A percentile compares a stretch with the other conserved stretches of the same genome.
These are phyloP conservation scores for Calameuta idolon DNA, from an alignment of 2,888 invertebrate genomes.

Conservation along the genomic window DNA sequence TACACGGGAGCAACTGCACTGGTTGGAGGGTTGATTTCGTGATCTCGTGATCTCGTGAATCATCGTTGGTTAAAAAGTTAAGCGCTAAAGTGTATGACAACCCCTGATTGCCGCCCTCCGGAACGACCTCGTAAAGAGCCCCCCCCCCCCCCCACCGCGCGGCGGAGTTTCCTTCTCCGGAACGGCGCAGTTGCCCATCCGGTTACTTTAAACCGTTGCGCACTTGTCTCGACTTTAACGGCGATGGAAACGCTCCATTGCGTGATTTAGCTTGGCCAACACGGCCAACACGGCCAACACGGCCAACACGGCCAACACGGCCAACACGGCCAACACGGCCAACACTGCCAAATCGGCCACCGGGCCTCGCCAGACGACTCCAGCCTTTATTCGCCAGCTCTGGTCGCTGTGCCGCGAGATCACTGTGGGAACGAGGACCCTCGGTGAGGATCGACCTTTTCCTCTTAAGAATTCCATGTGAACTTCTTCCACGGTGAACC, in stretches of 20 bases:
- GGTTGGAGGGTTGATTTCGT: slow-evolving; percentile 24
- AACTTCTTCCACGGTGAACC: too few species aligned
- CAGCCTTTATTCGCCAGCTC: too few species aligned
- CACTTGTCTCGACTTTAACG: slow-evolving; percentile 37
- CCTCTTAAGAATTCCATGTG: too few species aligned
- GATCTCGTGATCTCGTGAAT: too few species aligned
- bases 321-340: too few species aligned
- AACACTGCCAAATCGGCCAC: too few species aligned
- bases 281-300: too few species aligned
- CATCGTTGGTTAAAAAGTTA: slow-evolving; percentile 35
- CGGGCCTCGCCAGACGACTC: too few species aligned
- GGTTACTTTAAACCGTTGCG: slow-evolving; percentile 41
- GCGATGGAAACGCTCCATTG: slow-evolving; percentile 24
- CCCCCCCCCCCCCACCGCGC: background rate
- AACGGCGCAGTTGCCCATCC: slow-evolving; percentile 19
- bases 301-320: too few species aligned
- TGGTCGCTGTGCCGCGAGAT: too few species aligned
- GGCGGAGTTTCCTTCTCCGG: slow-evolving; percentile 5
- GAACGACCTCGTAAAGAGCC: slow-evolving; percentile 35
- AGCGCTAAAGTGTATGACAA: slow-evolving; percentile 40
- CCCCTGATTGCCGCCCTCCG: slow-evolving; percentile 29
- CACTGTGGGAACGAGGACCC: too few species aligned
- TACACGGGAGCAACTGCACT: slow-evolving; percentile 5
- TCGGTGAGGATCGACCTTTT: too few species aligned
- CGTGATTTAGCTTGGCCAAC: background rate